Evolutionary conservation across 2,888 invertebrate species (phyloP).

Genomic region (Drosophila incognita): DNA sequence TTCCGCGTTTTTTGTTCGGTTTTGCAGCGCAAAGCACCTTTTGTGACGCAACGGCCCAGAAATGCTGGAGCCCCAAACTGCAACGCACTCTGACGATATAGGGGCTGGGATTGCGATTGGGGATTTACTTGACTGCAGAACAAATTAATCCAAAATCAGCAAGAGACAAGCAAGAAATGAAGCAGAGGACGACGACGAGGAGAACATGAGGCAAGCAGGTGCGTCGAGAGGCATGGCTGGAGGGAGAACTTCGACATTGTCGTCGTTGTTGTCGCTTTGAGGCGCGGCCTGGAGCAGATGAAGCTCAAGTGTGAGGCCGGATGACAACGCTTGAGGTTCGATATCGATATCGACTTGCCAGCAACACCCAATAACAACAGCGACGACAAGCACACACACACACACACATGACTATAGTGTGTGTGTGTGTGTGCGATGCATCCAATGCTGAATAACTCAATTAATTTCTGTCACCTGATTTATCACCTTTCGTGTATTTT

Average conservation of each 20-base stretch:
- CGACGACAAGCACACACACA: slow-evolving; percentile 74
- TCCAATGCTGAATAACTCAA: slow-evolving; percentile 84
- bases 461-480: slow-evolving; percentile 85
- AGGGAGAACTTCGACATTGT: slow-evolving; percentile 35
- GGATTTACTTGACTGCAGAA: slow-evolving; percentile 77
- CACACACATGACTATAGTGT: slow-evolving; percentile 6
- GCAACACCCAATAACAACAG: slow-evolving; percentile 75
- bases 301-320: slow-evolving; percentile 66
- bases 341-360: slow-evolving; percentile 64
- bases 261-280: slow-evolving; percentile 42
- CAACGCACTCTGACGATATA: slow-evolving; percentile 43
- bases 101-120: slow-evolving; percentile 59
- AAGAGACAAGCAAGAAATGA: slow-evolving; percentile 71
- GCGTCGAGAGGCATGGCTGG: neutral
- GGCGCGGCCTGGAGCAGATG: slow-evolving; percentile 65
- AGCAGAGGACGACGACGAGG: slow-evolving; percentile 34
- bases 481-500: slow-evolving; percentile 83
- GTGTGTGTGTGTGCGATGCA: slow-evolving; percentile 51
- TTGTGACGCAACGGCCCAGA: slow-evolving; percentile 72
- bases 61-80: slow-evolving; percentile 44
- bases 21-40: slow-evolving; percentile 40
- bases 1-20: slow-evolving; percentile 19
- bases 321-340: slow-evolving; percentile 65
- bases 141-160: slow-evolving; percentile 84
- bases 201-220: slow-evolving; percentile 32